Percentiles rank a stretch among this genome's conserved stretches.
Conservation (phyloP, 2,113 vertebrate genomes). For the Microcebus ravelobensis region DNA sequence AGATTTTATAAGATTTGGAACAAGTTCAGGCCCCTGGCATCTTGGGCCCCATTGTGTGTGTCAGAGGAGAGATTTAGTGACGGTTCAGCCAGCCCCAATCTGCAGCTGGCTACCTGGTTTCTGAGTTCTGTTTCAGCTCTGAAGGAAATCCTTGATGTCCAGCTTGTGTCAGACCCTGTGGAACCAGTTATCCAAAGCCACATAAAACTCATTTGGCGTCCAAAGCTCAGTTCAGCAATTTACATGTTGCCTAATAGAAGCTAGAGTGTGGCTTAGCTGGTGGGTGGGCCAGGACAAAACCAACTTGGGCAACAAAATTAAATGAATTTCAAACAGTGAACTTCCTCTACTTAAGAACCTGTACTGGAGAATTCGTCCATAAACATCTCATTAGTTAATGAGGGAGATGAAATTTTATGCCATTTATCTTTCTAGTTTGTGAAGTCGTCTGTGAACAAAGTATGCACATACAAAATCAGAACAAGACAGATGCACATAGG, state of each 20-base stretch:
- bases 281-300: neutral
- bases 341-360: neutral
- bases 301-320: neutral
- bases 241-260: neutral
- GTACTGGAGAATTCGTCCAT: neutral
- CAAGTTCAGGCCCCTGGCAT: neutral
- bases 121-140: neutral
- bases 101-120: rapidly evolving
- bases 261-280: neutral
- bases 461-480: neutral
- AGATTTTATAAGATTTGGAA: neutral
- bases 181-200: neutral
- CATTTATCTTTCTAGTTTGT: neutral
- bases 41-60: neutral
- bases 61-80: neutral
- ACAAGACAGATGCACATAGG: too few relatives aligned
- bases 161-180: neutral
- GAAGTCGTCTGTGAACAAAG: neutral
- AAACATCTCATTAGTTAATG: neutral
- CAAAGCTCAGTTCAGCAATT: neutral
- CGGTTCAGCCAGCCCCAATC: too few relatives aligned
- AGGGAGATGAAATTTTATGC: neutral
- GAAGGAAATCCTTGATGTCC: neutral
- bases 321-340: neutral
- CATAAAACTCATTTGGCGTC: neutral